These are phyloP conservation scores for Dromius quadrimaculatus DNA, from an alignment of 2,888 invertebrate species.

Conservation along the genomic window DNA sequence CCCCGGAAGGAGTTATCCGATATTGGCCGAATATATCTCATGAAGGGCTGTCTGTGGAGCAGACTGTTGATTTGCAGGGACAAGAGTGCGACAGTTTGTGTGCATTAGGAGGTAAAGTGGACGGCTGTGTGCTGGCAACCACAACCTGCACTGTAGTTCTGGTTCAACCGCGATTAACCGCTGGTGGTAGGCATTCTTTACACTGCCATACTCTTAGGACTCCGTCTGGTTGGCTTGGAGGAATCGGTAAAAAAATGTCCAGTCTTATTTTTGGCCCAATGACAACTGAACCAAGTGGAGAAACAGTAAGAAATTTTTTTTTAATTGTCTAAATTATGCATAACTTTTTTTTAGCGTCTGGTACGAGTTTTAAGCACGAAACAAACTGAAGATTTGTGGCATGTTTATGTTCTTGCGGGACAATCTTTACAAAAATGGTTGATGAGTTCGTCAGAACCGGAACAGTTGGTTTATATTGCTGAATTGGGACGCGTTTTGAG, in stretches of 20 bases:
- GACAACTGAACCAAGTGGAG: slow-evolving; percentile 72
- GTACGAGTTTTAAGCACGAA: slow-evolving; percentile 75
- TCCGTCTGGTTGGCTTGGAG: slow-evolving; percentile 87
- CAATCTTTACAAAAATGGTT: slow-evolving; percentile 88
- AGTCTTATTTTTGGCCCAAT: slow-evolving; percentile 84
- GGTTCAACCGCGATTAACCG: slow-evolving; percentile 72
- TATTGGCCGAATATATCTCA: slow-evolving; percentile 94
- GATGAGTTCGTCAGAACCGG: slow-evolving; percentile 73
- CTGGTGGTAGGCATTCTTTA: slow-evolving; percentile 78
- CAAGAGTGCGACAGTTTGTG: slow-evolving; percentile 86
- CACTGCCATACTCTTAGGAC: slow-evolving; percentile 77
- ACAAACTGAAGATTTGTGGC: slow-evolving; percentile 67
- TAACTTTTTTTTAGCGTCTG: slow-evolving; percentile 67
- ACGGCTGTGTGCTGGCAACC: slow-evolving; percentile 88
- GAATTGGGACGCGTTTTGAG: slow-evolving; percentile 79
- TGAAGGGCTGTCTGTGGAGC: slow-evolving; percentile 87
- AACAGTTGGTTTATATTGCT: slow-evolving; percentile 80
- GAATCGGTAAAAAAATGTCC: slow-evolving; percentile 85
- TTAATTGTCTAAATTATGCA: neutral
- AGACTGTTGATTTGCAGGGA: slow-evolving; percentile 84
- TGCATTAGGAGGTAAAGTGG: slow-evolving; percentile 61
- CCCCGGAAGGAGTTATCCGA: slow-evolving; percentile 90
- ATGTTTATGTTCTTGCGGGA: slow-evolving; percentile 81
- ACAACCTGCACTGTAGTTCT: slow-evolving; percentile 90
- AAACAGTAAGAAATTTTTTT: slow-evolving; percentile 69